Base-by-base conservation (phyloP, 2,888 invertebrate species). In the Apotomis turbidana region DNA sequence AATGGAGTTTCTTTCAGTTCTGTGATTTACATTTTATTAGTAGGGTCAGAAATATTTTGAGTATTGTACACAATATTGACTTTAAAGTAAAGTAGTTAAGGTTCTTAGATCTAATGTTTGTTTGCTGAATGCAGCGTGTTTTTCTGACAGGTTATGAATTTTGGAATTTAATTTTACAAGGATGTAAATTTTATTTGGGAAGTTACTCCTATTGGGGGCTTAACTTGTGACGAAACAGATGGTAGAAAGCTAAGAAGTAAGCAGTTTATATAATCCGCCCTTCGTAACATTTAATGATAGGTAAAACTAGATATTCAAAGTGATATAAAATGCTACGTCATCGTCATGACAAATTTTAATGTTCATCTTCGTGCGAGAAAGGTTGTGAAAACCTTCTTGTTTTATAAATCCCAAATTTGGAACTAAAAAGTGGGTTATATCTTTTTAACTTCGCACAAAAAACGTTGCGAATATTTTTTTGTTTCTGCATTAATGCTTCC, bases 81-180 rank as follows among this genome's bases (percentile, higher is more conserved):
- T 1, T 52, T 55, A 52, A 64, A 27, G 54, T 15, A 12, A n/a
- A 6, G 0, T 15, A 6, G 15, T 12, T 64, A 64, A 44, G 54
- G 64, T 55, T 41, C 44, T 8, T 8, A 55, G 6, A 54, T 44
- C 44, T 3, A 4, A 15, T 41, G 4, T 44, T 41, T 41, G 63
- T 15, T 44, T n/a, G 36, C 49, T 44, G 4, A 9, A n/a, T 57
- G 63, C 41, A 38, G 8, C 70, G 66, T 61, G 27, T 51, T 71
- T 60, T 49, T 41, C 8, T 61, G 71, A 61, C 71, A 71, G 55
- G 49, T 61, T n/a, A 67, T 67, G 57, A 68, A n/a, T 55, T 36
- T 72, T 49, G 61, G 57, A 70, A 13, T 62, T 46, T n/a, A 46
- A 62, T 57, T 70, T 62, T 44, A 64, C 54, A 55, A 55, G 54